Base-by-base conservation (phyloP, 2,797 vertebrate genomes). In the Poeciliopsis infans region DNA sequence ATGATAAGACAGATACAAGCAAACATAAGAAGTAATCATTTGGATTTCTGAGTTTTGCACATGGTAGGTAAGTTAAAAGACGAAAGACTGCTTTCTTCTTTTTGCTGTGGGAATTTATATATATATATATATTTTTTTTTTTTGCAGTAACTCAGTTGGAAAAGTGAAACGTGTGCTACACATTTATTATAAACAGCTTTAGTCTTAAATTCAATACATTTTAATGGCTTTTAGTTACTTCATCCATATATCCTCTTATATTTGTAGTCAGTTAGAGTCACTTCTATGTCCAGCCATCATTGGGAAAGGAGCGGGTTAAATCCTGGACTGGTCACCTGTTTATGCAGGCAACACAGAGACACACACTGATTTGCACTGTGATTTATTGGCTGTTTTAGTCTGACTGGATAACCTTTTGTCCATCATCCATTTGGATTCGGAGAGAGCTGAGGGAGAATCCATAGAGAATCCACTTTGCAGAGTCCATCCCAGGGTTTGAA, bases 1-100 rank as follows among this genome's bases (percentile, higher is more conserved):
- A 85, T 31, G 43, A 86, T 78, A 87, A 85, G 74, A 77, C 59
- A 86, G 55, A 73, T 72, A 79, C 28, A 76, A 25, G 13, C 57
- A 80, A 79, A 84, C 31, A 85, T 55, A 80, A 76, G 5, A 39
- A 33, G 18, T 39, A 39, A 23, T 66, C 2, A 3, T 53, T n/a
- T 36, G 2, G 71, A n/a, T 7, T 66, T 20, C 33, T 66, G 31
- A 18, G 18, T 66, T 66, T 10, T 66, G 33, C 18, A 23, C 15
- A 39, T 15, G 16, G 3, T 36, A 10, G 36, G 36, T 33, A 66
- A 12, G 64, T 68, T 25, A 41, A 25, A 31, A 31, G 31, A 31
- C 2, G 31, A 2, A 31, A 31, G 16, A 33, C 28, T 36, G 36
- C 59, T 10, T 20, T 33, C 0, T 53, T 31, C 15, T 61, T 61